Percentiles rank a stretch among this genome's conserved stretches.
These are phyloP conservation scores for Forbesichthys agassizii DNA, from an alignment of 2,113 vertebrate species.

Conservation along the genomic window DNA sequence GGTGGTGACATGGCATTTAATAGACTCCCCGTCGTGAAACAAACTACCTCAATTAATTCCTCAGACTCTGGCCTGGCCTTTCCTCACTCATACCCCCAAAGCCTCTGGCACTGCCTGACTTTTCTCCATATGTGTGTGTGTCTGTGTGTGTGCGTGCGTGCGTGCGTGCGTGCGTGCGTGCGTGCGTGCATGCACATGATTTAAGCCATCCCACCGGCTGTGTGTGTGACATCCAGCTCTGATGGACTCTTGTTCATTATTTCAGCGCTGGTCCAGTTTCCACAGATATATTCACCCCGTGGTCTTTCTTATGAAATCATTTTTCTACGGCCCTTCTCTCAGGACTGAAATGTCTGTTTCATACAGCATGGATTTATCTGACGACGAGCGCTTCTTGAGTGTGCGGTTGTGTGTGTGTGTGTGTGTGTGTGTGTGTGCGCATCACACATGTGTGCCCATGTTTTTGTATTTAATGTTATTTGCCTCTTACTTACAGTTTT, in stretches of 20 bases:
- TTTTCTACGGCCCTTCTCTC: slow-evolving; percentile 4
- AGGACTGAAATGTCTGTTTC: slow-evolving; percentile 5
- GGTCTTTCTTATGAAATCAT: slow-evolving; percentile 29
- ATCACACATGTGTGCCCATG: slow-evolving; percentile 6
- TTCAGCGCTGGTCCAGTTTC: slow-evolving; percentile 26
- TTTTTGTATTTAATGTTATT: slow-evolving; percentile 11
- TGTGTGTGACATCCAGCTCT: slow-evolving; percentile 32
- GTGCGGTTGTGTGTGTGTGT: slow-evolving; percentile 9
- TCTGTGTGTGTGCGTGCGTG: slow-evolving; percentile 55
- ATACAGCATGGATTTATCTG: background rate
- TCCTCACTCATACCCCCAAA: slow-evolving; percentile 53
- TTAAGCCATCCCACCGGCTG: slow-evolving; percentile 43
- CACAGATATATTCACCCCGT: slow-evolving; percentile 18
- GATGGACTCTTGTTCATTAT: slow-evolving; percentile 51
- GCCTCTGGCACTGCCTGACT: slow-evolving; percentile 41
- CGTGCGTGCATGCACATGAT: slow-evolving; percentile 25
- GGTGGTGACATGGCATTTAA: slow-evolving; percentile 80
- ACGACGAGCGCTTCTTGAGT: slow-evolving; percentile 6
- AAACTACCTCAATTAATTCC: slow-evolving; percentile 82
- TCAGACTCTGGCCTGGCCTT: slow-evolving; percentile 73
- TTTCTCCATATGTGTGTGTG: slow-evolving; percentile 10
- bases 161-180: slow-evolving; percentile 25
- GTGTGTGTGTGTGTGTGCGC: slow-evolving; percentile 7
- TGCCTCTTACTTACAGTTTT: background rate
- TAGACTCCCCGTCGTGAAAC: slow-evolving; percentile 79